A percentile compares a stretch with the other conserved stretches of the same genome.
These are phyloP conservation scores for Kuschelorhynchus macadamiae DNA, from an alignment of 2,888 invertebrate species.

Conservation along the genomic window DNA sequence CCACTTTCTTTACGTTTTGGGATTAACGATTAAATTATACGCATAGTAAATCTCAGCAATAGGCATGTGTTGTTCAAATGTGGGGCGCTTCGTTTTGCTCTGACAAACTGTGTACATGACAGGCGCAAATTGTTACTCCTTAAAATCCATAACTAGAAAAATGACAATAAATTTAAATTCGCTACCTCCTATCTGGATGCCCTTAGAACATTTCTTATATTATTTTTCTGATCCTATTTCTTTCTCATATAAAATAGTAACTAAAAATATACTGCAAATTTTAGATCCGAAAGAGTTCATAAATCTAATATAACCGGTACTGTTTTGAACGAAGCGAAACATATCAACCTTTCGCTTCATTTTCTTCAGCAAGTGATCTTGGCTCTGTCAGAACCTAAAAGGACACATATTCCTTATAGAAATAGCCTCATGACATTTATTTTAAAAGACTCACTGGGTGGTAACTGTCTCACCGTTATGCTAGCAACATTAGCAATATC, in stretches of 20 bases:
- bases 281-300: conserved; percentile 70
- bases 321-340: conserved; percentile 70
- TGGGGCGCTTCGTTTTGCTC: too few species aligned
- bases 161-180: too few species aligned
- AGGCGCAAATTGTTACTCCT: too few species aligned
- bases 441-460: conserved; percentile 71
- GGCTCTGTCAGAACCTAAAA: conserved; percentile 65
- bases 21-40: too few species aligned
- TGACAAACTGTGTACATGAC: too few species aligned
- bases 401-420: conserved; percentile 68
- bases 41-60: too few species aligned
- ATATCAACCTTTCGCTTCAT: conserved; percentile 72
- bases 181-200: too few species aligned
- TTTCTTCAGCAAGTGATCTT: conserved; percentile 71
- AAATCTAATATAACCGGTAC: conserved; percentile 69
- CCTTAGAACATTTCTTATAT: neutral
- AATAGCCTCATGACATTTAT: conserved; percentile 72
- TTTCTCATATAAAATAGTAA: neutral
- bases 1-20: too few species aligned
- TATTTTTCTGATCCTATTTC: too few species aligned
- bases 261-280: conserved; percentile 19
- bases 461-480: conserved; percentile 72
- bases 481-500: conserved; percentile 66
- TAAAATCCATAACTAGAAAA: too few species aligned
- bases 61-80: too few species aligned